A percentile compares a stretch with the other conserved stretches of the same genome.
These are phyloP conservation scores for Glomeris maerens DNA, from an alignment of 1,140 invertebrate species.

Conservation along the genomic window DNA sequence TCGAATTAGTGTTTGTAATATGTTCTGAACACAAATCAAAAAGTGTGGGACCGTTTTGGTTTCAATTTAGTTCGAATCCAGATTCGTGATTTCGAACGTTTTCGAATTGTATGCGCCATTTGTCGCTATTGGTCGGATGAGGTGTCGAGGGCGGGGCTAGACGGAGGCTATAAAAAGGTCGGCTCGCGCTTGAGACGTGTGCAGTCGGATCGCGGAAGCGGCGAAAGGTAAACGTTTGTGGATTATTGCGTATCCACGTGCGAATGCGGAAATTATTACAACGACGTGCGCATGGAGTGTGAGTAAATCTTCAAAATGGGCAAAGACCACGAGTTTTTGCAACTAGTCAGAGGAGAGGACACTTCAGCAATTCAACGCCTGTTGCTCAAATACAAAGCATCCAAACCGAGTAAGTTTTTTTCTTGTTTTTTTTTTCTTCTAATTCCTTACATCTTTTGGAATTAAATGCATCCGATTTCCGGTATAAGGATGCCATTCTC, in stretches of 20 bases:
- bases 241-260: neutral
- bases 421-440: too few relatives aligned
- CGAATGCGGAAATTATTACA: neutral
- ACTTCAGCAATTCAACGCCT: neutral
- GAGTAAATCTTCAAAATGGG: conserved; percentile 3
- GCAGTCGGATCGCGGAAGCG: neutral
- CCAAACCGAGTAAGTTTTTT: conserved; percentile 11
- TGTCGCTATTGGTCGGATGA: neutral
- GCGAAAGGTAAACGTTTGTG: neutral
- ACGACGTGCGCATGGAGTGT: neutral
- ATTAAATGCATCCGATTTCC: too few relatives aligned
- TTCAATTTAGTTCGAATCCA: too few relatives aligned
- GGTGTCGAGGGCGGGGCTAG: neutral
- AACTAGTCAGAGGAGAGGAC: conserved; percentile 8
- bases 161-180: too few relatives aligned
- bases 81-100: too few relatives aligned
- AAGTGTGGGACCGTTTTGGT: too few relatives aligned
- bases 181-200: too few relatives aligned
- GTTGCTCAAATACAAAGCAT: neutral
- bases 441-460: too few relatives aligned
- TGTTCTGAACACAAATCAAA: too few relatives aligned
- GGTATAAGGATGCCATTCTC: too few relatives aligned
- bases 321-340: conserved; percentile 11
- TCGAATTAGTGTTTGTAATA: too few relatives aligned
- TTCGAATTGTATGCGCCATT: too few relatives aligned